Conservation (phyloP, 1,140 invertebrate species). For the Calliphora vicina region DNA sequence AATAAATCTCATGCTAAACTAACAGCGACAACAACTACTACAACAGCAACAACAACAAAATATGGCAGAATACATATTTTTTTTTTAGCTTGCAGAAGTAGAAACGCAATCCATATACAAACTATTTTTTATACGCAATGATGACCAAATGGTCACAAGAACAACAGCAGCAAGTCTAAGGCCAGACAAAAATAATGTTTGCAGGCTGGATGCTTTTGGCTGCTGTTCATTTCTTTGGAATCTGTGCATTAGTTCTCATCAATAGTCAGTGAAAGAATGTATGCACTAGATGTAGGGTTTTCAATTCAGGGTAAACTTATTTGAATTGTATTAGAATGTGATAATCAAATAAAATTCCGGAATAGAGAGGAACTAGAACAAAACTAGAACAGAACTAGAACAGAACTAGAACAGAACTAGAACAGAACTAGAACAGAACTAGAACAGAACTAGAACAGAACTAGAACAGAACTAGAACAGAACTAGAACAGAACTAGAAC, state of each 20-base stretch:
- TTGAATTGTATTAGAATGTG: too few species aligned
- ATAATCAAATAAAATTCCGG: too few species aligned
- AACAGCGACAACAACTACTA: conserved; percentile 14
- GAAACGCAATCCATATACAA: too few species aligned
- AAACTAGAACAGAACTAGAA: too few species aligned
- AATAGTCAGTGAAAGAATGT: conserved; percentile 11
- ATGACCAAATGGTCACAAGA: background rate
- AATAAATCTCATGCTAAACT: conserved; percentile 41
- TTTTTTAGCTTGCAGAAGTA: too few species aligned
- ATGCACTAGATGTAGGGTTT: background rate
- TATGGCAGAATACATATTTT: too few species aligned
- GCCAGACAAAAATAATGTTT: background rate
- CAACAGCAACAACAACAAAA: background rate
- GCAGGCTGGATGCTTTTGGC: conserved; percentile 1
- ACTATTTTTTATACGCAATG: background rate
- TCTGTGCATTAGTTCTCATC: background rate
- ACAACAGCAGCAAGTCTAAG: background rate
- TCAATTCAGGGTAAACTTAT: background rate
- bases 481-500: too few species aligned
- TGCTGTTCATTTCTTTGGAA: conserved; percentile 21
- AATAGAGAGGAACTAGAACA: too few species aligned
- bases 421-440: too few species aligned
- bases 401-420: too few species aligned
- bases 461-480: too few species aligned
- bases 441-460: too few species aligned